Percentiles rank a stretch among this genome's conserved stretches.
These are phyloP conservation scores for Thermophis baileyi DNA, from an alignment of 2,113 vertebrate genomes.

Conservation along the genomic window DNA sequence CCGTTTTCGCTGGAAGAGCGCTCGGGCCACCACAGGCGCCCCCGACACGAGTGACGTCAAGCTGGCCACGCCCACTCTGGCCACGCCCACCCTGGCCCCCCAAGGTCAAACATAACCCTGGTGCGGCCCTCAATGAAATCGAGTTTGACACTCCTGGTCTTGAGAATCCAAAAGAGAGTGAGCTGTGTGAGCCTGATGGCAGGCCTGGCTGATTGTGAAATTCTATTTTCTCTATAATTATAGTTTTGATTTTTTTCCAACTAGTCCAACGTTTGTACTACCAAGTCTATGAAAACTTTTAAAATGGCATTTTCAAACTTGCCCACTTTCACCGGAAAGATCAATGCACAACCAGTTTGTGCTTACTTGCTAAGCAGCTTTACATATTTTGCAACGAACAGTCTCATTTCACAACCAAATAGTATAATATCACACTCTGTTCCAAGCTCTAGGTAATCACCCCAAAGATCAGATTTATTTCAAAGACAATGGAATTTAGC, in stretches of 20 bases:
- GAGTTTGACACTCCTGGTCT: neutral
- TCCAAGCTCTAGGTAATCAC: neutral
- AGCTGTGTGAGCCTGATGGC: neutral
- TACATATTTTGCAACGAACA: neutral
- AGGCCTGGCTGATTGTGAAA: neutral
- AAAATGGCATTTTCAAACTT: neutral
- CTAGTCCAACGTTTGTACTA: neutral
- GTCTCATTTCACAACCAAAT: neutral
- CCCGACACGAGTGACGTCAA: too few relatives aligned
- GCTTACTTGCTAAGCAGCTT: neutral
- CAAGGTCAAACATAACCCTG: too few relatives aligned
- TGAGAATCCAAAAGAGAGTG: neutral
- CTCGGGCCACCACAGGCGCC: too few relatives aligned
- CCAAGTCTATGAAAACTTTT: neutral
- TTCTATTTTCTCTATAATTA: neutral
- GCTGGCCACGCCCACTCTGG: too few relatives aligned
- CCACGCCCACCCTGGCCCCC: too few relatives aligned
- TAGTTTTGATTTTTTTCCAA: neutral
- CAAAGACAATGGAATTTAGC: neutral
- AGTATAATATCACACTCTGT: neutral
- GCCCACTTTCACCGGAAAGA: neutral
- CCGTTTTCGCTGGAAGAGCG: too few relatives aligned
- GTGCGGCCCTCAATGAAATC: too few relatives aligned
- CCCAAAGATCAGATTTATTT: neutral
- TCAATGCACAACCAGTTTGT: neutral